These are phyloP conservation scores for Clytia hemisphaerica DNA, from an alignment of 30 jellyfish, hydroid and myxozoan species.

Conservation along the genomic window DNA sequence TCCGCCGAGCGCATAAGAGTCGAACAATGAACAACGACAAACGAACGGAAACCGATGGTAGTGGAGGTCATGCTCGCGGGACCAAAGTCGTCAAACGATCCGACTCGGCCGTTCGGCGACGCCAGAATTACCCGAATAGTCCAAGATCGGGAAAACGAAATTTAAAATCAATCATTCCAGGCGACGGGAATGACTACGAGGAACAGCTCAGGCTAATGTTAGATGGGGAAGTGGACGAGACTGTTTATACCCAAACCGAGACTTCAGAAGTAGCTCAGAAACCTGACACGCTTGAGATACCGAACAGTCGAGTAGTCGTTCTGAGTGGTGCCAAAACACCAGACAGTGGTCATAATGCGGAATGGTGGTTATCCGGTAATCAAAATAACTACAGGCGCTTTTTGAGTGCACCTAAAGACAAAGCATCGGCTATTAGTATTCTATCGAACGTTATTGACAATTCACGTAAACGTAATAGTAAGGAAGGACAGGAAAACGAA, in stretches of 20 bases:
- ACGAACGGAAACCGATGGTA: neutral
- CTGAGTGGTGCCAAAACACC: neutral
- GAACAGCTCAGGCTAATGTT: slow-evolving; percentile 21
- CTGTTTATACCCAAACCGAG: neutral
- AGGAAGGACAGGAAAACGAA: too few species aligned
- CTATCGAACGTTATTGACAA: slow-evolving; percentile 20
- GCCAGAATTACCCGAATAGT: neutral
- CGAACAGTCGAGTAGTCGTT: neutral
- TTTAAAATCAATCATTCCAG: slow-evolving; percentile 26
- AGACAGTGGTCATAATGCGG: slow-evolving; percentile 12
- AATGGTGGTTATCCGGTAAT: slow-evolving; percentile 27
- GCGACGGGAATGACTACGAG: slow-evolving; percentile 43
- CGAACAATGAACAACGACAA: neutral
- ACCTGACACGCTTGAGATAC: neutral
- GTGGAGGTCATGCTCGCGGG: neutral
- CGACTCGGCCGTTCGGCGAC: slow-evolving; percentile 25
- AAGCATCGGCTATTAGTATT: slow-evolving; percentile 24
- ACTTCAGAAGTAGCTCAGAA: neutral
- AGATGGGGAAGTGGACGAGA: neutral
- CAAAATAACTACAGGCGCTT: neutral
- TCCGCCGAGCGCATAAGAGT: neutral
- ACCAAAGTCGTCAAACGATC: slow-evolving; percentile 11
- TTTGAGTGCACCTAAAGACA: slow-evolving; percentile 22
- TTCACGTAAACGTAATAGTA: too few species aligned
- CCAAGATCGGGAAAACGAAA: slow-evolving; percentile 18